Conservation (phyloP, 2,797 vertebrate genomes). For the Rhynchotus rufescens region DNA sequence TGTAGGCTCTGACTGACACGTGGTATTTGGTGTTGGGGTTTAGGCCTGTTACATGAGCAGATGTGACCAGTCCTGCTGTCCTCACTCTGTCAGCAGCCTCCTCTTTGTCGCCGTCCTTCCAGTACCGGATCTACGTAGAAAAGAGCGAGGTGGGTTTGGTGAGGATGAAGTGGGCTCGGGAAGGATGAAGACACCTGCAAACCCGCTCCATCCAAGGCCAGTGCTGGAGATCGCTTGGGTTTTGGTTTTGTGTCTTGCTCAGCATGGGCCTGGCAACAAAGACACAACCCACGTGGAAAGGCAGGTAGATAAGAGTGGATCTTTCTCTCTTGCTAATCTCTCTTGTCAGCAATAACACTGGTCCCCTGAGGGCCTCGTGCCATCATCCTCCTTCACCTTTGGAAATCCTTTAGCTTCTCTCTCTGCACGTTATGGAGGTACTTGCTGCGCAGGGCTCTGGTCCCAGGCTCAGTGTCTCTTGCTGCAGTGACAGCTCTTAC, state of each 20-base stretch:
- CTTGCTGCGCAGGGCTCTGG: neutral
- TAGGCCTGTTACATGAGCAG: slow-evolving; percentile 87
- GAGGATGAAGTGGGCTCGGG: neutral
- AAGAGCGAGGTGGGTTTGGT: neutral
- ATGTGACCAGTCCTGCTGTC: slow-evolving; percentile 87
- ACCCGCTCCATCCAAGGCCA: neutral
- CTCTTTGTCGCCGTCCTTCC: slow-evolving; percentile 93
- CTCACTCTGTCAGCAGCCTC: slow-evolving; percentile 93
- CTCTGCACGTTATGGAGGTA: neutral
- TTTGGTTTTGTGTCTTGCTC: neutral
- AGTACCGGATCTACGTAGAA: slow-evolving; percentile 91
- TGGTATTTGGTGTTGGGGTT: slow-evolving; percentile 93
- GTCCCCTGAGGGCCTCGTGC: fast-evolving
- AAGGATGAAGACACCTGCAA: neutral
- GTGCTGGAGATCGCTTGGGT: fast-evolving
- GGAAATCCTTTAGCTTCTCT: neutral
- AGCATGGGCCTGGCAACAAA: neutral
- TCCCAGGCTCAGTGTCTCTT: neutral
- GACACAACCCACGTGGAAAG: neutral
- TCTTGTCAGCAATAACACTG: neutral
- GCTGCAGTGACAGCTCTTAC: slow-evolving; percentile 66
- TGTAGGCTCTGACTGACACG: slow-evolving; percentile 91
- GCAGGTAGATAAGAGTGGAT: neutral
- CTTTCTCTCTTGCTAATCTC: neutral
- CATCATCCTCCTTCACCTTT: neutral